Percentiles rank a stretch among this genome's conserved stretches.
Evolutionary conservation across 2,113 vertebrate species (phyloP).

Genomic region (Ochotona princeps): DNA sequence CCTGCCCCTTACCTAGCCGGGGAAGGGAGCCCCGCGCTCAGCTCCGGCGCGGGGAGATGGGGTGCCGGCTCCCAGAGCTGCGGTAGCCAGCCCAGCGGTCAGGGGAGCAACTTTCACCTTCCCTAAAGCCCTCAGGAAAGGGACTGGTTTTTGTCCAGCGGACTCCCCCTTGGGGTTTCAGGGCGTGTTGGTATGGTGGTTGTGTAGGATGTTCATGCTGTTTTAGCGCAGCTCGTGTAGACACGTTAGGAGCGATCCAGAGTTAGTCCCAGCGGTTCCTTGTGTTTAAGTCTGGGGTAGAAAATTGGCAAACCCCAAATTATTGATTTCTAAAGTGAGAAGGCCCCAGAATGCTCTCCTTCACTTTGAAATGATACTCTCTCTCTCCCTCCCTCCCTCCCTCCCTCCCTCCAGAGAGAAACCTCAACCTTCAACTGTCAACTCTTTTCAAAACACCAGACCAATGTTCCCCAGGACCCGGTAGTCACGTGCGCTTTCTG

Average conservation of each 20-base stretch:
- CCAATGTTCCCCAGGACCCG: constrained; percentile 83
- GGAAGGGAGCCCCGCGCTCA: neutral
- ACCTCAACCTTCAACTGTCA: constrained; percentile 78
- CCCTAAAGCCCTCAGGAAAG: neutral
- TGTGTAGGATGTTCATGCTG: constrained; percentile 14
- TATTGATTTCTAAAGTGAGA: constrained; percentile 42
- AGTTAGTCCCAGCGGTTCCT: neutral
- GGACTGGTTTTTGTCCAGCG: constrained; percentile 63
- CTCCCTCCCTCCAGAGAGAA: neutral
- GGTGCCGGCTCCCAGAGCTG: neutral
- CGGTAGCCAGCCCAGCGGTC: neutral
- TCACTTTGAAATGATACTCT: neutral
- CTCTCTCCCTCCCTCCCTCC: neutral
- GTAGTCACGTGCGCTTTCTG: constrained; percentile 72
- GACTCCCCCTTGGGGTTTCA: neutral
- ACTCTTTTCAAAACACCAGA: constrained; percentile 81
- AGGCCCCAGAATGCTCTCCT: neutral
- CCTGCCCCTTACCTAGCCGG: neutral
- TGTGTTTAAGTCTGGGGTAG: neutral
- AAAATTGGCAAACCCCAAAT: neutral
- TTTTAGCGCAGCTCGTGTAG: neutral
- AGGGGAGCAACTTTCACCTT: constrained; percentile 57
- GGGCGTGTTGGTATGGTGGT: neutral
- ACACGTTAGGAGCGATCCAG: neutral
- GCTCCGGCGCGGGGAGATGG: accelerated